Percentiles rank a stretch among this genome's conserved stretches.
Evolutionary conservation across 2,888 invertebrate genomes (phyloP).

Genomic region (Mesorhabditis sp.): DNA sequence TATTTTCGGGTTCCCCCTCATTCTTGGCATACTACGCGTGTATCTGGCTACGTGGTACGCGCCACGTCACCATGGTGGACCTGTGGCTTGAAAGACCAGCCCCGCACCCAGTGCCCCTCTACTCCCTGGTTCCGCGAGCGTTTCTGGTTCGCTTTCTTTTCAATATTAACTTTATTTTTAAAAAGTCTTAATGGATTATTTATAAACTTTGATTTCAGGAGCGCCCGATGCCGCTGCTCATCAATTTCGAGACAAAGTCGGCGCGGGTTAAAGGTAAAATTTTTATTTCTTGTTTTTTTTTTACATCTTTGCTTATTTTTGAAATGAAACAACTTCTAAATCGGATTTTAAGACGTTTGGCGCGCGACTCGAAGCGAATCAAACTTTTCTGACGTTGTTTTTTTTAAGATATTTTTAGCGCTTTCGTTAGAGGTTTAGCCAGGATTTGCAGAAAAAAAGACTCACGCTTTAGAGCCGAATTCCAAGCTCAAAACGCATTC

Average conservation of each 20-base stretch:
- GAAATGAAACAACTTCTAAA: too few species aligned
- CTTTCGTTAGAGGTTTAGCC: too few species aligned
- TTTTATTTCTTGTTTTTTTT: constrained; percentile 1
- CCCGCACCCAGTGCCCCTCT: not conserved
- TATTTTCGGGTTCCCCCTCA: too few species aligned
- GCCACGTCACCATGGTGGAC: too few species aligned
- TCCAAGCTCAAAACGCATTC: too few species aligned
- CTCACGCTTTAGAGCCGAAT: too few species aligned
- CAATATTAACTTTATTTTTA: not conserved
- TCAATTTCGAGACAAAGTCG: constrained; percentile 97
- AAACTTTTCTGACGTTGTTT: not conserved
- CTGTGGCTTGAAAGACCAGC: too few species aligned
- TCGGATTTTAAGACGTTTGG: too few species aligned
- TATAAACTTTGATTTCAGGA: not conserved
- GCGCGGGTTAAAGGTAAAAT: constrained; percentile 82
- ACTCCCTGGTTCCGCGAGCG: not conserved
- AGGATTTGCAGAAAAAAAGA: too few species aligned
- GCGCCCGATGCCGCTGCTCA: constrained; percentile 71
- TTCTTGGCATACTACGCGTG: too few species aligned
- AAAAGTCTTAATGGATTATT: not conserved
- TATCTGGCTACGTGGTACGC: too few species aligned
- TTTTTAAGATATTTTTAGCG: not conserved
- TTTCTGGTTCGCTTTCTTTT: not conserved
- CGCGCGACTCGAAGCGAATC: too few species aligned
- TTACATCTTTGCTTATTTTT: not conserved